These are phyloP conservation scores for Conus ventricosus DNA, from an alignment of 1,140 invertebrate genomes.

Conservation along the genomic window DNA sequence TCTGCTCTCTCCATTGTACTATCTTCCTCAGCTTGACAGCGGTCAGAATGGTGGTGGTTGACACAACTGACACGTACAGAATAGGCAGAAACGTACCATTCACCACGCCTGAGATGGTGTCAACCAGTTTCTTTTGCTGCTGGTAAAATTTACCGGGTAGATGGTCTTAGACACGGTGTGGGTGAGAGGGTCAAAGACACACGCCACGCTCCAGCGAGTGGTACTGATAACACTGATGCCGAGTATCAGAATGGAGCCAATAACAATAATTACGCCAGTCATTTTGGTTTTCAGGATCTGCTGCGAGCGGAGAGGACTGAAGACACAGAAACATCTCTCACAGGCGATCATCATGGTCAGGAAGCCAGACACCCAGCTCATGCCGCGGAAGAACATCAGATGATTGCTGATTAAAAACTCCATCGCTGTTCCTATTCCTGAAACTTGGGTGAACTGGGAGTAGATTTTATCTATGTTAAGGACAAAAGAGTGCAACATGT, in stretches of 20 bases:
- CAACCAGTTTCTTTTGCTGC: neutral
- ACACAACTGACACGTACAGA: neutral
- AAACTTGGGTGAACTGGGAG: neutral
- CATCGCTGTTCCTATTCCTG: neutral
- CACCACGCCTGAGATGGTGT: neutral
- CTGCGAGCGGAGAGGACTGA: neutral
- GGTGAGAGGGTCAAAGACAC: neutral
- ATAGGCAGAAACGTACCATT: neutral
- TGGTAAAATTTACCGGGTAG: neutral
- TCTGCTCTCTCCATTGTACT: neutral
- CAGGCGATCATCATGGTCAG: conserved; percentile 17
- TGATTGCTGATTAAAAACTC: neutral
- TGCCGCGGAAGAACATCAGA: neutral
- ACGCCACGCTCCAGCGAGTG: neutral
- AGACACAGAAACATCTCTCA: conserved; percentile 25
- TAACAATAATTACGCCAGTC: neutral
- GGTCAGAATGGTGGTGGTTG: neutral
- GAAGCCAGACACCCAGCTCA: neutral
- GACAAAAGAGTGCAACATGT: neutral
- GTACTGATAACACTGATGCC: neutral
- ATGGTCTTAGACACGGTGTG: neutral
- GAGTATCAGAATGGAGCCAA: neutral
- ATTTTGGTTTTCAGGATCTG: neutral
- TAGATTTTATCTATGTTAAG: neutral
- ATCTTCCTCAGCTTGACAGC: neutral